Base-by-base conservation (phyloP, 2,888 invertebrate genomes). In the Phorcus lineatus region DNA sequence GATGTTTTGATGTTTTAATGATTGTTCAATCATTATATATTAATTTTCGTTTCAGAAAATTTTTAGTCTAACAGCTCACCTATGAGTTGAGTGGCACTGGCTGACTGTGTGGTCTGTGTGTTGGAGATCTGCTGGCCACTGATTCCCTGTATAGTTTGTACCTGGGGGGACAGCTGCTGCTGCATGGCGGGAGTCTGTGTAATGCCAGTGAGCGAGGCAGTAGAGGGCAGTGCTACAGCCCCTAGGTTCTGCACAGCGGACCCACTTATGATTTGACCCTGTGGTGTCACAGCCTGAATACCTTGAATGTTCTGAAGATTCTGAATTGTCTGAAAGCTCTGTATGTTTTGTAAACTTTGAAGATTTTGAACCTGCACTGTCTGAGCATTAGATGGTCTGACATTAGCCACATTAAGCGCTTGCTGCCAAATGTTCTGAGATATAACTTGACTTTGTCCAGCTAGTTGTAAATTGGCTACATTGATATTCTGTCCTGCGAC, bases 301-400 rank as follows among this genome's bases (percentile, higher is more conserved):
- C 87, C 85, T 17, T 87, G 88, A 7, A 90, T 74, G 47, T 86
- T 86, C 70, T 88, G 90, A 19, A 90, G 62, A 31, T 85, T 86
- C 81, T 89, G 89, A 77, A 90, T 76, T 13, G 85, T 80, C 76
- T 87, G 89, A 13, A 89, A 55, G 52, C 84, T 84, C 66, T 88
- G 88, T 11, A 90, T 28, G 36, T 84, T 84, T 79, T 89, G 91
- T 19, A 90, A 55, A 17, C 89, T 87, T 77, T 89, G 91, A 17
- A 91, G 54, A 74, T 89, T 89, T 76, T 90, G 91, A 6, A 91
- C 83, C 83, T 90, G 91, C 1, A 89, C 75, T 0, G 90, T 86
- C 82, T 89, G 88, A 70, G 88, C 83, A 36, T 82, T 83, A 9
- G 85, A 78, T 17, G 85, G 83, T 74, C 89, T 84, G 0, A 89